Conservation (phyloP, 2,797 vertebrate genomes). For the Phoeniculus purpureus region DNA sequence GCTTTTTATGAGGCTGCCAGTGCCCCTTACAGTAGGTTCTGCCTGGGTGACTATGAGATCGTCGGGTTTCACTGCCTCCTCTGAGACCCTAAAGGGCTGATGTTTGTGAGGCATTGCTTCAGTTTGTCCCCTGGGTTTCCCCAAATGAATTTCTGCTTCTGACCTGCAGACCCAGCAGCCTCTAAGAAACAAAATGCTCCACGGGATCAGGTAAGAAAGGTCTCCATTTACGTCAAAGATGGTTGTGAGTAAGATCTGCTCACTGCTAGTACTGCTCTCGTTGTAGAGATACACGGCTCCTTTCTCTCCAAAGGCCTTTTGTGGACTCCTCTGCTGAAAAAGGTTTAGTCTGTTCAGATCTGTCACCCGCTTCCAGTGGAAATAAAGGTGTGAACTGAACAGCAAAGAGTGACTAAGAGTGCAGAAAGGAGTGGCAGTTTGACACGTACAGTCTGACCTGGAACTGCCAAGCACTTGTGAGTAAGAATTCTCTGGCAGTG, state of each 20-base stretch:
- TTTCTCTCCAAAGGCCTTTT: neutral
- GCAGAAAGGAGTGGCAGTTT: conserved; percentile 6
- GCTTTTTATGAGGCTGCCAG: neutral
- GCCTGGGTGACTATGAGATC: neutral
- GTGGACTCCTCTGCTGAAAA: neutral
- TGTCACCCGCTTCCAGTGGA: neutral
- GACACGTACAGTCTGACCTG: conserved; percentile 14
- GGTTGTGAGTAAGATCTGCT: neutral
- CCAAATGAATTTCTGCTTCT: neutral
- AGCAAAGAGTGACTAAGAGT: neutral
- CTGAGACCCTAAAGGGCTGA: neutral
- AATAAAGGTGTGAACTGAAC: neutral
- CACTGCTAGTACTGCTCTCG: neutral
- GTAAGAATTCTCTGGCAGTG: neutral
- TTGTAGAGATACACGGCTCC: neutral
- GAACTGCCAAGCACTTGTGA: neutral
- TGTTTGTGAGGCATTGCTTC: neutral
- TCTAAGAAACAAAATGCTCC: neutral
- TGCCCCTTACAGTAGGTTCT: neutral
- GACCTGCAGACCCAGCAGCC: neutral
- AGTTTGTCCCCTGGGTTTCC: neutral
- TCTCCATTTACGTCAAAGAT: neutral
- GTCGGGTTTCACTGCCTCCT: neutral
- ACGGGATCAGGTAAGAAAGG: neutral
- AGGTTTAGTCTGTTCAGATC: neutral